Evolutionary conservation across 2,888 invertebrate genomes (phyloP), one percentile per base, ranked within the genome.

Genomic region (Hypselothyrea guttata): DNA sequence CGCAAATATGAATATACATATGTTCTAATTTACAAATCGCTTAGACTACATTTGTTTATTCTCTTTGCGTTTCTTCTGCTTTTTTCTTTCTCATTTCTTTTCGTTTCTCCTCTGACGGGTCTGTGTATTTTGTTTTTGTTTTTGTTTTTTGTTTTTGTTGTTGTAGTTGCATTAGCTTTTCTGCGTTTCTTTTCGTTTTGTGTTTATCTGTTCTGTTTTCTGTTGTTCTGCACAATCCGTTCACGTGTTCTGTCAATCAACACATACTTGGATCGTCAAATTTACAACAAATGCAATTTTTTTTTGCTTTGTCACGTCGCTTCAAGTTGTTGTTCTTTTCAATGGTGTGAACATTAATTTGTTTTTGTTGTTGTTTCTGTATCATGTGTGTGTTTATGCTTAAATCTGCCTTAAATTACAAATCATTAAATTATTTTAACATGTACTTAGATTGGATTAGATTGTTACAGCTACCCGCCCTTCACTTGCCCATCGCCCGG

Each of bases 381-480:
- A 69, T 72, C 62, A 28, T 41, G 60, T 65, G 56, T 78, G 53
- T 65, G 56, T 78, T 55, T 67, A 75, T 63, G 70, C 85, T 75
- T 79, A 81, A 60, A 62, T 75, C 67, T 81, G 63, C 51, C 76
- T 81, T 81, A 81, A 76, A 69, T 75, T 83, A 79, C 58, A 85
- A 79, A 85, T 83, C 81, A 71, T 81, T 81, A 81, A 81, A 81
- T 81, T 81, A 81, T 65, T 81, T 85, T 81, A 81, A 81, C 85
- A 83, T 71, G 72, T 78, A 78, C 78, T 78, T 81, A 81, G 76
- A 81, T 81, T 81, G 85, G 85, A 85, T 81, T 81, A 85, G 85
- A 85, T 81, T 81, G 84, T 85, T 81, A 81, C 79, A 85, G 86
- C 81, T 85, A 81, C 86, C 86, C 81, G 84, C 85, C 81, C 84